Base-by-base conservation (phyloP, 2,888 invertebrate genomes). In the Perizoma flavofasciatum region DNA sequence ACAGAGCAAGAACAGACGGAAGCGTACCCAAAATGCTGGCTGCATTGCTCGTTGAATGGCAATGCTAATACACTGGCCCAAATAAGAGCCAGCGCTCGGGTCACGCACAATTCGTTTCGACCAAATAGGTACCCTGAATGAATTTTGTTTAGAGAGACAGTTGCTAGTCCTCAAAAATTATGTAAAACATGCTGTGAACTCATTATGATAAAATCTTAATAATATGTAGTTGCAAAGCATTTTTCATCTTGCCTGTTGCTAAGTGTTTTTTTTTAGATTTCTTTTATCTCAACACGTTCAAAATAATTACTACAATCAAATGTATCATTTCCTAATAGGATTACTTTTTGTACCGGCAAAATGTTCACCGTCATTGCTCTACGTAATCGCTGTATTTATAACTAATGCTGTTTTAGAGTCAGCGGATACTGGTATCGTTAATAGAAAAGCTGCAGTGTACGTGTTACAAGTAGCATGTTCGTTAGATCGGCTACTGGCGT, bases 381-480 rank as follows among this genome's bases (percentile, higher is more conserved):
- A 53, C 46, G 33, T 6, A 47, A 54, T 51, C 33, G 34, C 39
- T 40, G 40, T 4, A 35, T 11, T 8, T 6, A 37, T 45, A 9
- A 59, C 60, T 51, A 67, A 4, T 41, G 55, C 55, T 59, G 53
- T 6, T 33, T 54, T 2, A 32, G 7, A 34, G 5, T 6, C 11
- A 8, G 35, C 7, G 10, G 6, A 47, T 46, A 0, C 33, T 37
- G 10, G 5, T 9, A 9, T 10, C 2, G 6, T 9, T 39, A 5
- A 5, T 33, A 59, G 5, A 32, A 11, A 66, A 47, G 34, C 57
- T 63, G 75, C 63, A 75, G 67, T 80, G 79, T 59, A 75, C 7
- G 8, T 10, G 37, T 34, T 48, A 53, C 32, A 4, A 11, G 37
- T 49, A 22, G 11, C 43, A 37, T 49, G 55, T 52, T 55, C 46